Evolutionary conservation across 2,113 vertebrate genomes (phyloP).

Genomic region (Caracal caracal): DNA sequence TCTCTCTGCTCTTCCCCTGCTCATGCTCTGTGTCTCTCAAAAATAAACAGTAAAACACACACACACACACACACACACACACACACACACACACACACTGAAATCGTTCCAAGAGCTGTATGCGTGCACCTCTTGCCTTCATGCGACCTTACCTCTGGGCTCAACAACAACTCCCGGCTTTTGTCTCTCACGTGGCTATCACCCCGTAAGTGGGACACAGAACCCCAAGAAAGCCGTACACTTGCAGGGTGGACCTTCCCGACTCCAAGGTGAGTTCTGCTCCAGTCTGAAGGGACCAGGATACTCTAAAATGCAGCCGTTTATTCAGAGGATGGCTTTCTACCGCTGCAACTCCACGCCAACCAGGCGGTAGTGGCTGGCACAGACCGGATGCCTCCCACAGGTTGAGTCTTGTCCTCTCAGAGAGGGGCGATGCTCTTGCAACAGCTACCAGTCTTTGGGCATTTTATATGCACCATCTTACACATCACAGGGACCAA

Average conservation of each 20-base stretch:
- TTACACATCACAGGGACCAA: background rate
- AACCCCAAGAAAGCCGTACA: background rate
- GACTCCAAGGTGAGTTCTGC: background rate
- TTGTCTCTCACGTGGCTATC: background rate
- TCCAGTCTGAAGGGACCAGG: background rate
- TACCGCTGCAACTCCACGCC: background rate
- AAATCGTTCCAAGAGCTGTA: background rate
- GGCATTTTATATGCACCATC: background rate
- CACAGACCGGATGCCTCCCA: background rate
- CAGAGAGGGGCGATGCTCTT: background rate
- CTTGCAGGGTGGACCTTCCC: background rate
- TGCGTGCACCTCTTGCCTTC: background rate
- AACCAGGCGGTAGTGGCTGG: background rate
- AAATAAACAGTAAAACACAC: too few relatives aligned
- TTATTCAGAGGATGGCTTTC: background rate
- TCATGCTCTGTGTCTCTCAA: too few relatives aligned
- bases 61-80: too few relatives aligned
- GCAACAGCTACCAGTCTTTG: background rate
- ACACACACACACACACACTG: background rate
- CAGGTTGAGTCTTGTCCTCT: background rate
- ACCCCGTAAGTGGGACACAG: background rate
- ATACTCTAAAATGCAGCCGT: background rate
- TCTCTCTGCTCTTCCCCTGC: too few relatives aligned
- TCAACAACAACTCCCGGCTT: background rate
- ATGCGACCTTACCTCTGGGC: background rate